phyloP scores from a whole-genome alignment of 1,140 invertebrate genomes.

The Acromyrmex heyeri region DNA sequence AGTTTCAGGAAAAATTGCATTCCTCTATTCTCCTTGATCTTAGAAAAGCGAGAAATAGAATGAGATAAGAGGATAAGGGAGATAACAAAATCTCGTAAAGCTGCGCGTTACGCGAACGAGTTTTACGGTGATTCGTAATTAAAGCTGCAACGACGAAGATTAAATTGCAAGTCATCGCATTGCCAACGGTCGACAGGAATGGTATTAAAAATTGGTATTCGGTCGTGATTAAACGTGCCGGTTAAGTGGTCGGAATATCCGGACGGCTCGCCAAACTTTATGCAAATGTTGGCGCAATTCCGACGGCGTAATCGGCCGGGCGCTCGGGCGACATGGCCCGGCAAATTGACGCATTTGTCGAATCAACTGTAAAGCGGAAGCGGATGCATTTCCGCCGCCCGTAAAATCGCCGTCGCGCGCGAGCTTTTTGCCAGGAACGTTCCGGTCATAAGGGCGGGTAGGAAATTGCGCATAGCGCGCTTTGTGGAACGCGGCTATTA shows the following conservation, averaged over 20 bases:
- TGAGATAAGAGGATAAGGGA: neutral
- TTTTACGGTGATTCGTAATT: slow-evolving; percentile 26
- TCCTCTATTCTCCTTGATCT: neutral
- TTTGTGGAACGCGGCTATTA: slow-evolving; percentile 52
- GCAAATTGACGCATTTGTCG: slow-evolving; percentile 58
- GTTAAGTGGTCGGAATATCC: slow-evolving; percentile 46
- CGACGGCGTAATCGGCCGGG: slow-evolving; percentile 20
- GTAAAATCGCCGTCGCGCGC: slow-evolving; percentile 26
- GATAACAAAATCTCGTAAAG: neutral
- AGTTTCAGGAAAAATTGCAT: neutral
- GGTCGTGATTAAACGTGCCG: slow-evolving; percentile 37
- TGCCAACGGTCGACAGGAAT: neutral
- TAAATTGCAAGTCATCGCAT: slow-evolving; percentile 17
- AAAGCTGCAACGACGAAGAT: slow-evolving; percentile 29
- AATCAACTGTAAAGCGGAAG: slow-evolving; percentile 46
- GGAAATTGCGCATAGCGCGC: slow-evolving; percentile 37
- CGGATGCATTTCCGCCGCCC: slow-evolving; percentile 47
- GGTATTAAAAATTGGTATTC: slow-evolving; percentile 50
- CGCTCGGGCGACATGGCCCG: neutral
- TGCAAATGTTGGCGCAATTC: slow-evolving; percentile 52
- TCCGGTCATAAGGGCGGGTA: slow-evolving; percentile 22
- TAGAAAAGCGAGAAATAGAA: neutral
- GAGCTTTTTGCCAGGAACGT: slow-evolving; percentile 27
- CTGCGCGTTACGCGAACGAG: neutral
- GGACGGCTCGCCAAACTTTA: slow-evolving; percentile 28